These are phyloP conservation scores for Gobio gobio DNA, from an alignment of 2,113 vertebrate genomes.

Conservation along the genomic window DNA sequence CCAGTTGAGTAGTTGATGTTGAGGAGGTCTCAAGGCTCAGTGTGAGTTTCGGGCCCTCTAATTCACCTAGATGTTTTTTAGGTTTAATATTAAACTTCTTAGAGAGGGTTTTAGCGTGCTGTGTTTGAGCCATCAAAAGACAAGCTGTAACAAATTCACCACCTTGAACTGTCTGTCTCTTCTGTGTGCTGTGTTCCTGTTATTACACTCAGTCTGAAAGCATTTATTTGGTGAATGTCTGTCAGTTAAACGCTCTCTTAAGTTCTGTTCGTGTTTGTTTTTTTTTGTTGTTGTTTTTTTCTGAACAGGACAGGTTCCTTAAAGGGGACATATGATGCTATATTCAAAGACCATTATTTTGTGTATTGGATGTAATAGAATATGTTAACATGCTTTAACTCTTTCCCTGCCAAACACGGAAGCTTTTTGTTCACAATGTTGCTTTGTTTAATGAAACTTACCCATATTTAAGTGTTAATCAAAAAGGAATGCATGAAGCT, in stretches of 20 bases:
- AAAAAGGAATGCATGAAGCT: no score
- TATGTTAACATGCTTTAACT: no score
- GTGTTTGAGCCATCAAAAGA: not conserved
- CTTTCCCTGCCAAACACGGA: no score
- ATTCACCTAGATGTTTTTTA: conserved; percentile 2
- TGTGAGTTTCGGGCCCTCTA: not conserved
- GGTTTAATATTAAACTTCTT: not conserved
- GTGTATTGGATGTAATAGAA: no score
- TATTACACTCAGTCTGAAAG: not conserved
- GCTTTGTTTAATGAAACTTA: no score
- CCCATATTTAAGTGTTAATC: no score
- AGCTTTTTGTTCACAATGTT: no score
- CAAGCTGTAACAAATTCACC: not conserved
- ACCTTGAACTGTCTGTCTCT: not conserved
- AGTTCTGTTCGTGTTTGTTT: not conserved
- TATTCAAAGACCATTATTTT: no score
- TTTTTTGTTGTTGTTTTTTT: no score
- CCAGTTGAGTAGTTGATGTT: conserved; percentile 15
- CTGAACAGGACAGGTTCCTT: no score
- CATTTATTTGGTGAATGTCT: not conserved
- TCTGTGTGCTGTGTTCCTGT: not conserved
- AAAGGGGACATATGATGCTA: no score
- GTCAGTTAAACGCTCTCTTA: not conserved
- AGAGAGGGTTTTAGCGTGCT: not conserved
- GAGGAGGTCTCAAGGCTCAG: not conserved